Conservation (phyloP, 2,888 invertebrate genomes). For the Drosophila antonietae region DNA sequence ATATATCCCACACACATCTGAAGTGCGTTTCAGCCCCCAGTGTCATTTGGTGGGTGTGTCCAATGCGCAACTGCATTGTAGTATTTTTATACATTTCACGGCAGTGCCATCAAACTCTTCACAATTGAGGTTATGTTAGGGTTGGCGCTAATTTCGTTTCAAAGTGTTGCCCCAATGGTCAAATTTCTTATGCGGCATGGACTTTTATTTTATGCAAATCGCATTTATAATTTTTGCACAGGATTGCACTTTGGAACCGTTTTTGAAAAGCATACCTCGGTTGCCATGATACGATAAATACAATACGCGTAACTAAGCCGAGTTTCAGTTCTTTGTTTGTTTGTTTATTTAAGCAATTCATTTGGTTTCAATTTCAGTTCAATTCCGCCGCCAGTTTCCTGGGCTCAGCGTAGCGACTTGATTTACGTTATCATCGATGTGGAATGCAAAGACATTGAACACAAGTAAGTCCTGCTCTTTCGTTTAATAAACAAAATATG, state of each 20-base stretch:
- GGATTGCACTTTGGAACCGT: slow-evolving; percentile 22
- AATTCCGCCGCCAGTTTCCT: slow-evolving; percentile 93
- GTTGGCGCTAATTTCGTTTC: slow-evolving; percentile 58
- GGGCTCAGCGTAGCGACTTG: slow-evolving; percentile 95
- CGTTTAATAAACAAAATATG: background rate
- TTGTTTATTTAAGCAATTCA: slow-evolving; percentile 25
- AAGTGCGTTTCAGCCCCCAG: slow-evolving; percentile 17
- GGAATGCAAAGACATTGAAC: slow-evolving; percentile 93
- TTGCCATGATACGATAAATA: slow-evolving; percentile 45
- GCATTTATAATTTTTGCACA: slow-evolving; percentile 25
- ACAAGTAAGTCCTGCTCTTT: slow-evolving; percentile 87
- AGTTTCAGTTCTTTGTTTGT: slow-evolving; percentile 16
- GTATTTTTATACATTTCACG: slow-evolving; percentile 49
- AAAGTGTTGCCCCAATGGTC: slow-evolving; percentile 34
- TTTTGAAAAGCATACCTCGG: slow-evolving; percentile 25
- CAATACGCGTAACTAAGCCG: slow-evolving; percentile 22
- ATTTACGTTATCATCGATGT: slow-evolving; percentile 95
- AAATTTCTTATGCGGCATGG: slow-evolving; percentile 26
- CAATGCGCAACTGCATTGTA: slow-evolving; percentile 60
- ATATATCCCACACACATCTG: background rate
- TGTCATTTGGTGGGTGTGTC: slow-evolving; percentile 65
- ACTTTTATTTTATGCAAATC: slow-evolving; percentile 49
- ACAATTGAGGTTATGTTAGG: slow-evolving; percentile 76
- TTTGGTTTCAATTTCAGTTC: slow-evolving; percentile 58
- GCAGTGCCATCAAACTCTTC: slow-evolving; percentile 28